phyloP scores from a whole-genome alignment of 2,888 invertebrate genomes.

The Panopea generosa region DNA sequence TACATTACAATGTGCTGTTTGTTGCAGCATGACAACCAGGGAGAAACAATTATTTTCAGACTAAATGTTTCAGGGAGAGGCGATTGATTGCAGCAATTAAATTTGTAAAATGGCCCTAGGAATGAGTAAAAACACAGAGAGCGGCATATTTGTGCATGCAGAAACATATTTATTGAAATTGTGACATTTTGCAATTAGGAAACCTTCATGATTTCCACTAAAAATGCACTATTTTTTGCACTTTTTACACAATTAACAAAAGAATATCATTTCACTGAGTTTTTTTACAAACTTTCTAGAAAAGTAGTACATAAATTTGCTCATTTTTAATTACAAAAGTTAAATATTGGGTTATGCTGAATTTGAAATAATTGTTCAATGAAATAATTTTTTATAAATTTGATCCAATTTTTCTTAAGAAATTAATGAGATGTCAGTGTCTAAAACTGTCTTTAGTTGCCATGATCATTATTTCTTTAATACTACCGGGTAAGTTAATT shows the following conservation, averaged over 20 bases:
- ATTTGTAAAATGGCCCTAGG: not conserved
- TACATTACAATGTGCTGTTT: no score
- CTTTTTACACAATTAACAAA: not conserved
- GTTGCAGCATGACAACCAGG: not conserved
- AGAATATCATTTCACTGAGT: not conserved
- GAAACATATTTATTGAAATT: slow-evolving; percentile 19
- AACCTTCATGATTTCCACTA: not conserved
- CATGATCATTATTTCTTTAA: no score
- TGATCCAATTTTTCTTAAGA: no score
- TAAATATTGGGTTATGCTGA: not conserved
- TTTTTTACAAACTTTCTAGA: not conserved
- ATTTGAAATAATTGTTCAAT: no score
- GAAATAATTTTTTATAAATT: no score
- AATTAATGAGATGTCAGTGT: no score
- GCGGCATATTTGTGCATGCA: slow-evolving; percentile 11
- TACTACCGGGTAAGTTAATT: no score
- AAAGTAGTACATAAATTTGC: no score
- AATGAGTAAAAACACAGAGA: not conserved
- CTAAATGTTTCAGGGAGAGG: not conserved
- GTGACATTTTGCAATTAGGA: slow-evolving; percentile 20
- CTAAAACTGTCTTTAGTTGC: no score
- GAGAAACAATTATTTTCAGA: slow-evolving; percentile 1
- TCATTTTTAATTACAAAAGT: no score
- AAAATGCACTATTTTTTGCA: not conserved
- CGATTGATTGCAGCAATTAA: slow-evolving; percentile 5